Conservation (phyloP, 2,888 invertebrate species). For the Bibio marci region DNA sequence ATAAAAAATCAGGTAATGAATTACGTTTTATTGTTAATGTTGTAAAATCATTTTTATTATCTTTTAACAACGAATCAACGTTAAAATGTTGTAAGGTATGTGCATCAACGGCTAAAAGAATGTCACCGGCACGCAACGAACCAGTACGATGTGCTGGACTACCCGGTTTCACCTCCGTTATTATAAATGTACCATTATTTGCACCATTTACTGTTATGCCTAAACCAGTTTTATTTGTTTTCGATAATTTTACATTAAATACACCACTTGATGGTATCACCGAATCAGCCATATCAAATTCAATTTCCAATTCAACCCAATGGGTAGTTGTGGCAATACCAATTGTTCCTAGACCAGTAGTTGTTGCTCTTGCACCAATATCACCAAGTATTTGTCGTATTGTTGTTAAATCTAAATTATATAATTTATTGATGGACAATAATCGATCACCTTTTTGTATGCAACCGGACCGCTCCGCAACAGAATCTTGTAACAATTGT, state of each 20-base stretch:
- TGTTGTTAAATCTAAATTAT: conserved; percentile 41
- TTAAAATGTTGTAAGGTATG: conserved; percentile 45
- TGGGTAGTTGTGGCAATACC: conserved; percentile 21
- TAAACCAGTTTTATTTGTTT: conserved; percentile 52
- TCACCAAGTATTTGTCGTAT: conserved; percentile 32
- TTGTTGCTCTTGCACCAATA: conserved; percentile 10
- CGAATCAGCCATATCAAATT: conserved; percentile 82
- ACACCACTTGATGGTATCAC: conserved; percentile 82
- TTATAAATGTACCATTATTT: conserved; percentile 42
- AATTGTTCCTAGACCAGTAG: too few relatives aligned
- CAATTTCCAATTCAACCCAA: conserved; percentile 62
- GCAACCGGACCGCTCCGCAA: conserved; percentile 46
- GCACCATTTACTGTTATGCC: conserved; percentile 79
- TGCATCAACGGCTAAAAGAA: conserved; percentile 72
- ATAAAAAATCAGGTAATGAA: conserved; percentile 26
- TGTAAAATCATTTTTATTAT: conserved; percentile 23
- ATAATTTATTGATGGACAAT: conserved; percentile 66
- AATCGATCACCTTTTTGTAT: conserved; percentile 68
- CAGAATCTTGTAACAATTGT: conserved; percentile 25
- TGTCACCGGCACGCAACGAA: conserved; percentile 71
- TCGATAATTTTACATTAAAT: conserved; percentile 76
- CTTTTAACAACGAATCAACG: conserved; percentile 26
- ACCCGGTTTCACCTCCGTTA: conserved; percentile 77
- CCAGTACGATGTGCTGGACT: conserved; percentile 83
- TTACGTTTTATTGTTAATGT: conserved; percentile 27